Conservation (phyloP, 2,797 vertebrate genomes). For the Poecilia gillii region DNA sequence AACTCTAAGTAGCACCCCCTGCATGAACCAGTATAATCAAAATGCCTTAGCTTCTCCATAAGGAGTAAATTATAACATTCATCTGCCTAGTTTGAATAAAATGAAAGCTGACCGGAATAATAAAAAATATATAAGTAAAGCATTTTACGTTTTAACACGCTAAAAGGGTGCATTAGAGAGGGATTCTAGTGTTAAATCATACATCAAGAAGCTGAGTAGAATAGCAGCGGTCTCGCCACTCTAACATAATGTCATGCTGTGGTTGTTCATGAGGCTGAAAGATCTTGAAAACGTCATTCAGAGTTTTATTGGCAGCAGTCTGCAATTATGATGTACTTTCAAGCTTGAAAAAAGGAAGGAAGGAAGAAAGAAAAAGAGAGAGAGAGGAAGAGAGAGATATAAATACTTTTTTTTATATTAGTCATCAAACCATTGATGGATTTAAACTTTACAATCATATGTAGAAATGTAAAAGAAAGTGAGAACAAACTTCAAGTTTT, state of each 20-base stretch:
- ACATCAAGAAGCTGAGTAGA: constrained; percentile 2
- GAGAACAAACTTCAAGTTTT: background rate
- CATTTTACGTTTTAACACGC: constrained; percentile 18
- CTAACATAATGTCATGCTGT: constrained; percentile 9
- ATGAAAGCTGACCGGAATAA: background rate
- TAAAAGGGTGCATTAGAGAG: constrained; percentile 24
- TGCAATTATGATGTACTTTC: constrained; percentile 9
- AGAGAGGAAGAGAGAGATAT: background rate
- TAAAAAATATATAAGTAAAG: background rate
- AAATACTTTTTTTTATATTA: background rate
- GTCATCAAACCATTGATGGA: background rate
- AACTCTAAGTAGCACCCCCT: background rate
- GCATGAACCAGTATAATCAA: background rate
- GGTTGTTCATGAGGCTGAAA: constrained; percentile 5
- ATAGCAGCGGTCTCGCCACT: constrained; percentile 2
- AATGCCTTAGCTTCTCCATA: constrained; percentile 8
- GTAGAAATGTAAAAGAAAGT: background rate
- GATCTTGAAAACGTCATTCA: constrained; percentile 22
- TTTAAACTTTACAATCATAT: background rate
- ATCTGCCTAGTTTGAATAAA: background rate
- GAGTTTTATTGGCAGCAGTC: background rate
- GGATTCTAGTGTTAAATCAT: constrained; percentile 8
- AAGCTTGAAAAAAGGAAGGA: background rate
- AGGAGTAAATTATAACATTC: constrained; percentile 8
- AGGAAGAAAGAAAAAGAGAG: background rate